Base-by-base conservation (phyloP, 53 echinoderm and acorn worm genomes). In the Zoroaster sp. region DNA sequence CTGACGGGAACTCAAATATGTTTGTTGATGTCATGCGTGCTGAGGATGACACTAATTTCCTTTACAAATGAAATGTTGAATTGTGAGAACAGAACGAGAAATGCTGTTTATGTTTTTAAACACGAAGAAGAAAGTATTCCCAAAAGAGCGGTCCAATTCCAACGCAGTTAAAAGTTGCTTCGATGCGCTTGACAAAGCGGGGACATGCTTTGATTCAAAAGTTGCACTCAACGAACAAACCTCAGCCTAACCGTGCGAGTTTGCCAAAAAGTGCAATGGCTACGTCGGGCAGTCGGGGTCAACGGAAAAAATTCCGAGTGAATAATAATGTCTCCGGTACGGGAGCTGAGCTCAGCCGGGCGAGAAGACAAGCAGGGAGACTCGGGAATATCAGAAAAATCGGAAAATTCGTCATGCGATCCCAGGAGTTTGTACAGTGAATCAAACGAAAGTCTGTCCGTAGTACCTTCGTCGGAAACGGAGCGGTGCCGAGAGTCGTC, bases 31-130 rank as follows among this genome's bases (percentile, higher is more conserved):
- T 20, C n/a, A 55, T 17, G 18, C n/a, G 23, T 39, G 40, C 9
- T 9, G 21, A 73, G 0, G 73, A 20, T 38, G n/a, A 42, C 73
- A 41, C 37, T 38, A 41, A 38, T 38, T 14, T n/a, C 38, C 1
- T n/a, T 39, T 0, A 73, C 75, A 75, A 75, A 44, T 21, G 75
- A 13, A 23, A 44, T 28, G 10, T 14, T 25, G 40, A 75, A 44
- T 28, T 45, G 13, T 43, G 33, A 23, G 21, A 45, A 23, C 45
- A 25, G 20, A 21, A 23, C 9, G 13, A 46, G 59, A 20, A 78
- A 78, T 54, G 78, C 78, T 35, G 78, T 78, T 1, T 78, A 52
- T 54, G 78, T 78, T 18, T 78, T 55, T 20, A 78, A 78, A 45
- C 34, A 78, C 78, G 78, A 54, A 31, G 78, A 78, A 7, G 18